phyloP scores from a whole-genome alignment of 2,888 invertebrate species.

The Xylophagus ater region DNA sequence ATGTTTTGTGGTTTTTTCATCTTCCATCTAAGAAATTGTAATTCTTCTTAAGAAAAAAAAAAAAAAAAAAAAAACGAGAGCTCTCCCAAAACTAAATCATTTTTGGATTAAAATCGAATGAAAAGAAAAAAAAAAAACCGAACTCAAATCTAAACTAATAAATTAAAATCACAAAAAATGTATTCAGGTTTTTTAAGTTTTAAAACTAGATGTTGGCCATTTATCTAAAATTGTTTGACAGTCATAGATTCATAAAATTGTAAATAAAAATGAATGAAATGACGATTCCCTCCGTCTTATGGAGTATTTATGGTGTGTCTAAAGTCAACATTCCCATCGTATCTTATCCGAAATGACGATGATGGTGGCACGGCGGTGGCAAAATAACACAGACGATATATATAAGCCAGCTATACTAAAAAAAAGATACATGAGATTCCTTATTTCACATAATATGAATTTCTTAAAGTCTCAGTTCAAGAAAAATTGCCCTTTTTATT shows the following conservation, averaged over 20 bases:
- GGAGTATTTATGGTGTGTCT: constrained; percentile 15
- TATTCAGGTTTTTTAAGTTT: constrained; percentile 7
- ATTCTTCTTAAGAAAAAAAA: no score
- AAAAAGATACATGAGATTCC: no score
- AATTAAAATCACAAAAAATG: constrained; percentile 13
- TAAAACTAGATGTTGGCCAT: constrained; percentile 10
- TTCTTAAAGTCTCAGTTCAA: no score
- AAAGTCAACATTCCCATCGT: constrained; percentile 17
- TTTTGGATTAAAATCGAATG: no score
- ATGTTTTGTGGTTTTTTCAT: constrained; percentile 4
- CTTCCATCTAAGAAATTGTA: no score
- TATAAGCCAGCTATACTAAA: neutral
- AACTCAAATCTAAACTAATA: constrained; percentile 12
- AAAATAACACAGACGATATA: neutral
- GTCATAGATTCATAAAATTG: constrained; percentile 19
- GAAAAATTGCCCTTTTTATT: no score
- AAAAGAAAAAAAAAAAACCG: constrained; percentile 3
- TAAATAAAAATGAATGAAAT: constrained; percentile 14
- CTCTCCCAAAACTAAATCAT: no score
- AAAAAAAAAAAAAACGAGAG: no score
- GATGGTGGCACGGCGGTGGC: neutral
- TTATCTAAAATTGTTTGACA: constrained; percentile 20
- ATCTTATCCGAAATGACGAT: constrained; percentile 9
- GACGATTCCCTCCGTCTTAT: constrained; percentile 2
- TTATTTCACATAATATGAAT: no score